Conservation (phyloP, 2,888 invertebrate species). For the Dendrolimus pini region DNA sequence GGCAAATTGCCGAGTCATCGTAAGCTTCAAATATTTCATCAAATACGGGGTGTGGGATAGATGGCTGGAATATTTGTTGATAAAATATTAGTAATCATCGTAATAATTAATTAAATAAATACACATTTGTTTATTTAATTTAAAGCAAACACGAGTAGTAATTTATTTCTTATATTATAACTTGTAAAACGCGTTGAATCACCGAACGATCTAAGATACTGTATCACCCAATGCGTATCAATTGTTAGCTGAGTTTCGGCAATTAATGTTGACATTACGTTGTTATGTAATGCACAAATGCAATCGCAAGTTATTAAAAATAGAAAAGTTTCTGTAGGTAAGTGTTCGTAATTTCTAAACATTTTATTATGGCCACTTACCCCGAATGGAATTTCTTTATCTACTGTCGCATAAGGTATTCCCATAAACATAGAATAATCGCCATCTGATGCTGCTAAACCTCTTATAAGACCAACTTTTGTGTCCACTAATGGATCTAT, state of each 20-base stretch:
- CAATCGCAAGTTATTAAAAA: neutral
- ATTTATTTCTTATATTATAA: too few relatives aligned
- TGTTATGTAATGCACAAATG: neutral
- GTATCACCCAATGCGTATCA: too few relatives aligned
- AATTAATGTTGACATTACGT: too few relatives aligned
- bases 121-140: too few relatives aligned
- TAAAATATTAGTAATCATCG: neutral
- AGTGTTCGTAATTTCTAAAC: neutral
- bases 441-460: constrained; percentile 36
- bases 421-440: constrained; percentile 41
- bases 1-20: constrained; percentile 39
- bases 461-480: constrained; percentile 35
- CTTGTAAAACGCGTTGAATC: too few relatives aligned
- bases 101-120: constrained; percentile 7
- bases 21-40: constrained; percentile 36
- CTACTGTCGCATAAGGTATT: constrained; percentile 43
- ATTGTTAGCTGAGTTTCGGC: too few relatives aligned
- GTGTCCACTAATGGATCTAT: constrained; percentile 39
- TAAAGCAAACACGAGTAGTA: too few relatives aligned
- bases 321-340: neutral
- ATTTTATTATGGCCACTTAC: constrained; percentile 23
- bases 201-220: too few relatives aligned
- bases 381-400: constrained; percentile 40
- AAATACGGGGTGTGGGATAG: constrained; percentile 31
- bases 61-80: constrained; percentile 25